Base-by-base conservation (phyloP, 2,888 invertebrate species). In the Allolobophora icterica region DNA sequence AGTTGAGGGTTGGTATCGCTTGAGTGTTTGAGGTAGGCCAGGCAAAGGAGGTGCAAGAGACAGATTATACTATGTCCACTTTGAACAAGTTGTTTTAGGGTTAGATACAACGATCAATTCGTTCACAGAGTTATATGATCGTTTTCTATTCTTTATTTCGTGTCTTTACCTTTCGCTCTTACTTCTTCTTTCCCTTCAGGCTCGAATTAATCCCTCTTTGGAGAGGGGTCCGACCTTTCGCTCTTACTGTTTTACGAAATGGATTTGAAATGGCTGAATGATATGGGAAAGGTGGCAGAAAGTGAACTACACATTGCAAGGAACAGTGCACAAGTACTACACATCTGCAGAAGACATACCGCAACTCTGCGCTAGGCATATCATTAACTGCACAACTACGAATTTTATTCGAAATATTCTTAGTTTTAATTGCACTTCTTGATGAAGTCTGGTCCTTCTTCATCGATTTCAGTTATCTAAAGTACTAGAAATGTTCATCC, bases 251-350 rank as follows among this genome's bases (percentile, higher is more conserved):
- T n/a, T n/a, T 42, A 84, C 84, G 90, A 90, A 38, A 90, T 90
- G 84, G 90, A 90, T 87, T 40, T n/a, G 6, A 30, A 42, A n/a
- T 90, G 90, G 90, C 40, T 90, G 40, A 6, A 30, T n/a, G 84
- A 84, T 21, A 84, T 90, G 30, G 90, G 84, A 24, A 83, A 35
- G 38, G 40, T 90, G 13, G 38, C 71, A 30, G 84, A 40, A 15
- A 21, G 40, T 17, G 84, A 84, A 83, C 0, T n/a, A 11, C 33
- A 45, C 13, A 35, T 35, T 87, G 1, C 24, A 38, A 8, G 17
- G 35, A 87, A 87, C n/a, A n/a, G n/a, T n/a, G 19, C 35, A 24
- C n/a, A n/a, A n/a, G n/a, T n/a, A n/a, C n/a, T n/a, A n/a, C n/a
- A n/a, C 4, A 5, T 34, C 19, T 35, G 87, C 35, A 34, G 15